Evolutionary conservation across 1,140 invertebrate genomes (phyloP), one percentile per base, ranked within the genome.

Genomic region (Pseudomyrmex cubaensis): DNA sequence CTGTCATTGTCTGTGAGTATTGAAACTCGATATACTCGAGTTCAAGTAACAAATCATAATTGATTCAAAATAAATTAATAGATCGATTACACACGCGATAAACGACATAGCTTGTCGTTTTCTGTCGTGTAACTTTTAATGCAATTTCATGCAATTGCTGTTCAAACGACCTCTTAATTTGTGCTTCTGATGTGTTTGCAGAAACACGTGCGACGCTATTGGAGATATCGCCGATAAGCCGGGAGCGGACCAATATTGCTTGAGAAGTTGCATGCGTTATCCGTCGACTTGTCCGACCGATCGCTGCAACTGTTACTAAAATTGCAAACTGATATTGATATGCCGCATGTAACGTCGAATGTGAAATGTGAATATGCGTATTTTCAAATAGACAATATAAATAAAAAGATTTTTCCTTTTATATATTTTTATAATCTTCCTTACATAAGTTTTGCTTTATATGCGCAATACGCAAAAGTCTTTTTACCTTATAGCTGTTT

Each of bases 1-100:
- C 10, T 98, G 97, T 84, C 93, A 95, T 62, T 98, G 97, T 90
- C 97, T 97, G 97, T 98, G 95, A 97, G 97, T 97, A 80, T 63
- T 93, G 50, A n/a, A 63, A 69, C 66, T 85, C 70, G 57, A 50
- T 61, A 44, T 10, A 9, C 44, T n/a, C 62, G 5, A 54, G 9
- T 15, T 20, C 2, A 52, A 56, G 5, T 13, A 5, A 72, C 48
- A 13, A 69, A 78, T 46, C 25, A 10, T 25, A 20, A 69, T 64
- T 52, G 48, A 52, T 15, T 78, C 35, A 17, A 17, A 56, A 78
- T 69, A 35, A 12, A 76, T 52, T 35, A 20, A 74, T 5, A n/a
- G 10, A 44, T 62, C 56, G 35, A 35, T 35, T 35, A 35, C 35
- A 35, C 35, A 7, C 35, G 35, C 25, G 25, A 25, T 35, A 74